Conservation (phyloP, 1,140 invertebrate genomes). For the Drosophila ambigua region DNA sequence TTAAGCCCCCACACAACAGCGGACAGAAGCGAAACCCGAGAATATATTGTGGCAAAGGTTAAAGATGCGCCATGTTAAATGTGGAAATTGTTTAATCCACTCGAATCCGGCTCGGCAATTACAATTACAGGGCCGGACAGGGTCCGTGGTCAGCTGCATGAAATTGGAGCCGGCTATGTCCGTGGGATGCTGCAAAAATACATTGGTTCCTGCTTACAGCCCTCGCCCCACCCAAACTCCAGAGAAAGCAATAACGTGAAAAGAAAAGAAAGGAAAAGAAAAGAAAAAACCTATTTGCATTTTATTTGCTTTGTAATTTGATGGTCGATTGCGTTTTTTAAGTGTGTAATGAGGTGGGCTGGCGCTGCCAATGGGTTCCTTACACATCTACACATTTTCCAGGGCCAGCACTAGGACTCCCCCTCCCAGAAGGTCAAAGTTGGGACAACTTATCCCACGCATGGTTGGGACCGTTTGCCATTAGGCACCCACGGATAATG, state of each 20-base stretch:
- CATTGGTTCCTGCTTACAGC: neutral
- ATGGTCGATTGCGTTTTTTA: constrained; percentile 79
- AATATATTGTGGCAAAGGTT: constrained; percentile 78
- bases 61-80: constrained; percentile 80
- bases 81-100: constrained; percentile 81
- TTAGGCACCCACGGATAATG: constrained; percentile 2
- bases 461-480: constrained; percentile 35
- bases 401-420: neutral
- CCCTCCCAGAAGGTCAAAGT: constrained; percentile 1
- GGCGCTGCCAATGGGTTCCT: constrained; percentile 62
- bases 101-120: constrained; percentile 66
- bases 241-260: constrained; percentile 11
- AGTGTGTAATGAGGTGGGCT: constrained; percentile 74
- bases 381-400: constrained; percentile 32
- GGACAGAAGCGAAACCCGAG: constrained; percentile 12
- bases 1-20: constrained; percentile 43
- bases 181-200: constrained; percentile 22
- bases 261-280: constrained; percentile 34
- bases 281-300: constrained; percentile 73
- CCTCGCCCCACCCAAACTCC: too few relatives aligned
- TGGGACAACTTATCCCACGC: constrained; percentile 41
- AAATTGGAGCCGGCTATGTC: constrained; percentile 67
- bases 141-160: constrained; percentile 76
- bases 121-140: constrained; percentile 68
- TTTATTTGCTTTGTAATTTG: constrained; percentile 82